Conservation (phyloP, 2,888 invertebrate species). For the Cyaniris semiargus region DNA sequence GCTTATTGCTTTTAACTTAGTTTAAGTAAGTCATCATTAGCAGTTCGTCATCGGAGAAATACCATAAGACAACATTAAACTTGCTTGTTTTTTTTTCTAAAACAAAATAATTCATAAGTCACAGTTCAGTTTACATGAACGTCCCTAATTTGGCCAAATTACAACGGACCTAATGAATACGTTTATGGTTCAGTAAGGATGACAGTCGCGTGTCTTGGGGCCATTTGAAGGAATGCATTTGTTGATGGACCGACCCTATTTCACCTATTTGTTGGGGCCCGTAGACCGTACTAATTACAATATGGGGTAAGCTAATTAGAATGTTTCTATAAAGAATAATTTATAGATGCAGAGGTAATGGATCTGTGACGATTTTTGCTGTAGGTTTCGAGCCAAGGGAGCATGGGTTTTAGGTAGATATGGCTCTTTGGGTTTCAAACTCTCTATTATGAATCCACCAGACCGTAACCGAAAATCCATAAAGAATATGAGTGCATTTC, state of each 20-base stretch:
- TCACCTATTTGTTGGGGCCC: conserved; percentile 6
- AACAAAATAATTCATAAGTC: too few relatives aligned
- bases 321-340: conserved; percentile 5
- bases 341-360: neutral
- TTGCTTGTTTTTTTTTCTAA: too few relatives aligned
- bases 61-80: too few relatives aligned
- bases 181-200: neutral
- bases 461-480: neutral
- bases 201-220: conserved; percentile 22
- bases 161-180: neutral
- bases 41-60: too few relatives aligned
- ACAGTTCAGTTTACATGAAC: neutral
- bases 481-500: neutral
- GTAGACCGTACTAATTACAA: conserved; percentile 1
- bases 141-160: neutral
- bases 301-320: neutral
- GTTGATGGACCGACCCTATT: conserved; percentile 10
- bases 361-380: neutral
- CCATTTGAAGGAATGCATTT: conserved; percentile 21
- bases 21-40: too few relatives aligned
- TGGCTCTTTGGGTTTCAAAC: neutral
- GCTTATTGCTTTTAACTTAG: too few relatives aligned
- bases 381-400: too few relatives aligned
- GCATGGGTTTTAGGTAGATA: too few relatives aligned
- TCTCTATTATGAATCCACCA: neutral